phyloP scores from a whole-genome alignment of 2,888 invertebrate genomes.

The Parnassius smintheus region DNA sequence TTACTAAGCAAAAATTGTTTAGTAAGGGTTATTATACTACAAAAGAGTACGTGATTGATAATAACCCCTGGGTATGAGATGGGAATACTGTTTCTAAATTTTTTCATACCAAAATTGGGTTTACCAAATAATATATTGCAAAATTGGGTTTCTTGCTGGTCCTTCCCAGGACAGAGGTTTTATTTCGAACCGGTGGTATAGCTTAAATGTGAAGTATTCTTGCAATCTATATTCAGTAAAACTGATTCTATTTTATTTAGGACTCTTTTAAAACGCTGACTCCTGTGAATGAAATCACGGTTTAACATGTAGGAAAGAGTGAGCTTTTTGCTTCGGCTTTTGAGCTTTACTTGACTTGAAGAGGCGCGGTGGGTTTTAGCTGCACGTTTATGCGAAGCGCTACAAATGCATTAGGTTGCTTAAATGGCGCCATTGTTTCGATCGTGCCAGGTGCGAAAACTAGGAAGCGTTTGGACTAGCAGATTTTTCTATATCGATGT shows the following conservation, averaged over 20 bases:
- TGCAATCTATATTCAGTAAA: too few species aligned
- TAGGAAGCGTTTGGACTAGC: neutral
- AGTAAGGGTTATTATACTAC: too few species aligned
- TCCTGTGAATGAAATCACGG: constrained; percentile 28
- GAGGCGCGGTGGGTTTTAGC: constrained; percentile 22
- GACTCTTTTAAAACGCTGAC: constrained; percentile 28
- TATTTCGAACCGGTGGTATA: too few species aligned
- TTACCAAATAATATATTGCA: too few species aligned
- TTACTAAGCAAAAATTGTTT: neutral
- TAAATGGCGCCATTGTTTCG: constrained; percentile 28
- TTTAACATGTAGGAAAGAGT: constrained; percentile 31
- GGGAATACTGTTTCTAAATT: too few species aligned
- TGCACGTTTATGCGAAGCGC: constrained; percentile 22
- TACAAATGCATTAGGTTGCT: constrained; percentile 23
- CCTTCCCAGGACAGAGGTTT: too few species aligned
- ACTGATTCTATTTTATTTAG: too few species aligned
- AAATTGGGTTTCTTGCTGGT: too few species aligned
- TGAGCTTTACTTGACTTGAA: constrained; percentile 49
- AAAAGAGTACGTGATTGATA: too few species aligned
- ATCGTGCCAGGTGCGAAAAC: constrained; percentile 8
- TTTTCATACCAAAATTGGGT: too few species aligned
- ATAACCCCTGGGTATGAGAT: too few species aligned
- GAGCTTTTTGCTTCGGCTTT: constrained; percentile 59
- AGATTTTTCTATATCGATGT: neutral
- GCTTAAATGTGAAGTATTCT: too few species aligned